Evolutionary conservation across 2,888 invertebrate species (phyloP), one percentile per base, ranked within the genome.

Genomic region (Vannuccia rotundouncinata): DNA sequence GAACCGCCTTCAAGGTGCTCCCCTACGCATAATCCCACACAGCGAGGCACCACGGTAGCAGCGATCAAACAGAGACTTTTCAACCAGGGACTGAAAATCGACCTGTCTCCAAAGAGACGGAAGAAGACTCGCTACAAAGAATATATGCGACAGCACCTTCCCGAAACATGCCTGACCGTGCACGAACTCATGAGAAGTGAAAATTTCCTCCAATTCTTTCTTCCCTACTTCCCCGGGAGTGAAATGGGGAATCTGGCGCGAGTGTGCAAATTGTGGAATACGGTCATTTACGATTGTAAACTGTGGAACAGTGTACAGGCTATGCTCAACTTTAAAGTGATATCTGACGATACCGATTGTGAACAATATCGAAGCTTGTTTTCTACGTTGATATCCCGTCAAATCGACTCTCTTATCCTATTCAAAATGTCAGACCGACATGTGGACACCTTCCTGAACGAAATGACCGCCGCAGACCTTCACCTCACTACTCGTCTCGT

Each of bases 121-220:
- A 79, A 80, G 79, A 73, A 74, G 30, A 80, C 80, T 1, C 60
- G 80, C 28, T 80, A 81, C 79, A 79, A 80, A 25, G 80, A 80
- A 59, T 80, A 80, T 22, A 31, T 31, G 30, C 77, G 29, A 28
- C 25, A 31, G 5, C 77, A 80, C 22, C 45, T 77, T 78, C 78
- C 80, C 22, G 59, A 59, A 13, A 30, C 22, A 22, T 45, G 31
- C 1, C 5, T 74, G 1, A 66, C 73, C 17, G 78, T 83, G 2
- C 84, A 85, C 13, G 79, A 83, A 22, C 66, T 66, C 25, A 79
- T 95, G 84, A 90, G 94, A 88, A 90, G 91, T 85, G 95, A 95
- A 86, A 94, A 94, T 84, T 95, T 95, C 88, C 91, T 96, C 60
- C 91, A 91, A 81, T 91, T 91, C 85, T 93, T 95, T 89, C 95